phyloP scores from a whole-genome alignment of 1,140 invertebrate species.

The Paracyclopina nana region DNA sequence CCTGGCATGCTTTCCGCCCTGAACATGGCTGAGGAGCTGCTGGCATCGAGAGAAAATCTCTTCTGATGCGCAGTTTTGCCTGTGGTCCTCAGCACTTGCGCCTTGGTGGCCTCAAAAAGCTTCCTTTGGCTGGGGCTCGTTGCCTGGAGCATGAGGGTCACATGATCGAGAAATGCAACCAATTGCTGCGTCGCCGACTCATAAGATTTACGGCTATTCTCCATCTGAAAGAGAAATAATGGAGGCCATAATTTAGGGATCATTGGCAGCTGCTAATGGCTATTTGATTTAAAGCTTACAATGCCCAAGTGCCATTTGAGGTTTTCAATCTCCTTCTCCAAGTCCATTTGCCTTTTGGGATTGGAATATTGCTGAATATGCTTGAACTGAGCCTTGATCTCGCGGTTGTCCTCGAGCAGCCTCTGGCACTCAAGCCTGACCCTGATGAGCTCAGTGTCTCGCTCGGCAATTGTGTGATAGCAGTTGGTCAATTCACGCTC shows the following conservation, averaged over 20 bases:
- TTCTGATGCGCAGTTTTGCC: not conserved
- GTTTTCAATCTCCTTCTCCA: constrained; percentile 12
- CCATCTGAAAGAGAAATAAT: not conserved
- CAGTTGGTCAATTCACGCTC: not conserved
- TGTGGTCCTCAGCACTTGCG: not conserved
- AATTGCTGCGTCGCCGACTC: not conserved
- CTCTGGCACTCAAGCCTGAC: constrained; percentile 8
- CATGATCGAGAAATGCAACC: not conserved
- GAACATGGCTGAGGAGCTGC: not conserved
- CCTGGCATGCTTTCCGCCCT: constrained; percentile 1
- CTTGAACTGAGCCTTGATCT: constrained; percentile 1
- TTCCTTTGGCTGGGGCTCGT: not conserved
- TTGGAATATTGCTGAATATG: constrained; percentile 2
- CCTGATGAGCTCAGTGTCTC: constrained; percentile 1
- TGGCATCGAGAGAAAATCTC: not conserved
- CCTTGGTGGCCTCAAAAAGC: not conserved
- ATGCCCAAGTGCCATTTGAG: constrained; percentile 9
- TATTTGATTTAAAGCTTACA: too few relatives aligned
- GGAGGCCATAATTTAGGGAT: too few relatives aligned
- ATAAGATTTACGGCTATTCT: not conserved
- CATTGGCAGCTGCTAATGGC: too few relatives aligned
- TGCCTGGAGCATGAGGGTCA: not conserved
- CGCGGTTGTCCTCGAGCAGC: constrained; percentile 1
- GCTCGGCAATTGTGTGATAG: not conserved
- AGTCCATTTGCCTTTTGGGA: not conserved